Base-by-base conservation (phyloP, 2,113 vertebrate species). In the Kryptolebias marmoratus region DNA sequence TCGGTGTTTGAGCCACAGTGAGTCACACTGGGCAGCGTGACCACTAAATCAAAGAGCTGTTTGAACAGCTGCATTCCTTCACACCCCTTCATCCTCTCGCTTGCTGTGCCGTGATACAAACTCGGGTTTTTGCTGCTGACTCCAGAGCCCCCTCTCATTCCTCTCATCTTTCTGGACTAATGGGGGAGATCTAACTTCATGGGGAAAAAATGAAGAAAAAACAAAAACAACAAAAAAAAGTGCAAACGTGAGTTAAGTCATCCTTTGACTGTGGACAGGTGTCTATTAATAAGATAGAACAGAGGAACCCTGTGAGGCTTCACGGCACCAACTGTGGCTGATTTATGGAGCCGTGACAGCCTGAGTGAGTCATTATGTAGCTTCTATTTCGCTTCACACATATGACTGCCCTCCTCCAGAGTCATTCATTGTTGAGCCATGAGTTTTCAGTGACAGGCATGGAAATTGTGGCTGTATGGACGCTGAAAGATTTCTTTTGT, bases 11-110 rank as follows among this genome's bases (percentile, higher is more conserved):
- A 88, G 86, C 77, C 79, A 72, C 63, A 84, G 77, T 91, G 87
- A 89, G 68, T 90, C 84, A 89, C 85, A 71, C 79, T 57, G 75
- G 61, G 69, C 32, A 58, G 82, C 11, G 42, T 87, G 87, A 89
- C 85, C 85, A 77, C 88, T 77, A 81, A 90, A 90, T 91, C 90
- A 90, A 91, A 90, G 88, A 65, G 75, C 74, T 89, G 83, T 91
- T 91, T 90, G 82, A 90, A 89, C 86, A 90, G 88, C 88, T 91
- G 86, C 89, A 90, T 90, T 89, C 88, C 82, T 89, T 89, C 90
- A 88, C 89, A 88, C 87, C 61, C 80, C 86, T 81, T 75, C 80
- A 87, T 80, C 71, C 84, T 73, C 81, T 65, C 67, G 79, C 63
- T 73, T 50, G 65, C 77, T 73, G 56, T 70, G 77, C 66, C 45